Conservation (phyloP, 2,113 vertebrate species). For the Neolamprologus longior region DNA sequence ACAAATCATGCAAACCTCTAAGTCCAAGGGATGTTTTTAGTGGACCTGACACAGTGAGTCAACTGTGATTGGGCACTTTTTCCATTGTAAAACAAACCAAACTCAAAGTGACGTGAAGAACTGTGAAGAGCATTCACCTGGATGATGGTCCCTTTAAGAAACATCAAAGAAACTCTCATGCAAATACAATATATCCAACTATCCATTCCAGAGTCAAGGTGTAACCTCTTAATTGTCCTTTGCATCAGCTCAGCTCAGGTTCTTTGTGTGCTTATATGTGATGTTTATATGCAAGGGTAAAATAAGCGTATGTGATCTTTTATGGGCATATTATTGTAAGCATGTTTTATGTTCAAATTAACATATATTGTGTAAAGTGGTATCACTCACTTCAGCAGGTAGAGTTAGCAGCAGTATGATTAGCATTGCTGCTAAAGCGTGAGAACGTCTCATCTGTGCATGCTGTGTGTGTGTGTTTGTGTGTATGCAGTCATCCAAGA, state of each 20-base stretch:
- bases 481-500: background rate
- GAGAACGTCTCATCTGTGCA: background rate
- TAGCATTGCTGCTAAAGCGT: conserved; percentile 8
- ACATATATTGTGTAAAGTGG: background rate
- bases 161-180: background rate
- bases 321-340: background rate
- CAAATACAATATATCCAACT: background rate
- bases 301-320: background rate
- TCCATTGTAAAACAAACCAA: background rate
- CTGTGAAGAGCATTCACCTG: background rate
- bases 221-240: background rate
- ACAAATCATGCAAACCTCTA: background rate
- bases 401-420: background rate
- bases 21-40: background rate
- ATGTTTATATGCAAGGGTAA: background rate
- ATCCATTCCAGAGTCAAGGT: background rate
- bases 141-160: background rate
- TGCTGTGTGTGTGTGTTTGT: background rate
- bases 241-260: background rate
- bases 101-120: background rate
- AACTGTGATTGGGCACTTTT: background rate
- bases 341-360: background rate
- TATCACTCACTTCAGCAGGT: background rate
- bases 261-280: background rate
- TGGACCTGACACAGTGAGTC: background rate